Conservation (phyloP, 2,888 invertebrate genomes). For the Tenthredo mesomela region DNA sequence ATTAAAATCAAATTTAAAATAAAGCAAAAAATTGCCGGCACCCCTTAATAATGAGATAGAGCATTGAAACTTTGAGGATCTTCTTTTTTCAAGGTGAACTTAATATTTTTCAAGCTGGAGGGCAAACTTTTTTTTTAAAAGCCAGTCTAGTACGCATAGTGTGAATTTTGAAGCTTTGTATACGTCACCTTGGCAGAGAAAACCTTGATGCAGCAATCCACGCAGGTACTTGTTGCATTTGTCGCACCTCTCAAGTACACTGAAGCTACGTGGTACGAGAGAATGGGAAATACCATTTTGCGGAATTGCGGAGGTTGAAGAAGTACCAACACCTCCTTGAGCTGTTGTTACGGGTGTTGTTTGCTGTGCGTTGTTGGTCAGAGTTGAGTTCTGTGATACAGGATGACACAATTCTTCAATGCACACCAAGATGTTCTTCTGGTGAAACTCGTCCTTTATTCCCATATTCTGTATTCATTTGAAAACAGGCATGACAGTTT, state of each 20-base stretch:
- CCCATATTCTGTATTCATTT: conserved; percentile 83
- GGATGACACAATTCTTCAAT: conserved; percentile 82
- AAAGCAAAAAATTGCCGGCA: too few species aligned
- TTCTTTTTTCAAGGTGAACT: too few species aligned
- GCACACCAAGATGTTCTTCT: conserved; percentile 84
- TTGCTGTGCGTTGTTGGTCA: conserved; percentile 56
- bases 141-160: too few species aligned
- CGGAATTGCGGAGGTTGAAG: conserved; percentile 37
- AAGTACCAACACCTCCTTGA: conserved; percentile 28
- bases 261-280: conserved; percentile 84
- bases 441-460: conserved; percentile 87
- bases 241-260: conserved; percentile 84
- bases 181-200: conserved; percentile 82
- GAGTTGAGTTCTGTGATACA: conserved; percentile 55
- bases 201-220: conserved; percentile 86
- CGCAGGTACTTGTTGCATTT: conserved; percentile 87
- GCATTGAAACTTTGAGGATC: too few species aligned
- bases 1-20: too few species aligned
- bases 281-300: conserved; percentile 71
- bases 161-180: neutral
- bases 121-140: too few species aligned
- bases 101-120: too few species aligned
- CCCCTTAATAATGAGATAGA: too few species aligned
- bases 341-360: conserved; percentile 52
- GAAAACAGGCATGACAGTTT: neutral